phyloP scores from a whole-genome alignment of 2,888 invertebrate genomes.

The Melinaea menophilus region DNA sequence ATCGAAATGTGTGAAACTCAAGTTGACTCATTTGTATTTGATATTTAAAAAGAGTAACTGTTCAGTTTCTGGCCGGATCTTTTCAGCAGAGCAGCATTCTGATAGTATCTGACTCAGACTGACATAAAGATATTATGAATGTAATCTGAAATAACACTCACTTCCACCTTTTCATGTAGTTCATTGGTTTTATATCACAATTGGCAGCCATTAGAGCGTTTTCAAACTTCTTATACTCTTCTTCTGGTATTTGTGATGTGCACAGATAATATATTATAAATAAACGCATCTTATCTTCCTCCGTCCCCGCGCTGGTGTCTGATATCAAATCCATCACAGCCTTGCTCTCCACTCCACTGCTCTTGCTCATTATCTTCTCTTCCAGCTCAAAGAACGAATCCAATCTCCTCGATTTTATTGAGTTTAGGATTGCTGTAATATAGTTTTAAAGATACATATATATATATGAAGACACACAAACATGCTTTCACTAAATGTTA shows the following conservation, averaged over 20 bases:
- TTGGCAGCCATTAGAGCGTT: slow-evolving; percentile 87
- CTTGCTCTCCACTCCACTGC: slow-evolving; percentile 84
- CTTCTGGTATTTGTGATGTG: slow-evolving; percentile 85
- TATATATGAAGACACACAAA: not conserved
- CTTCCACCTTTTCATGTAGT: slow-evolving; percentile 97
- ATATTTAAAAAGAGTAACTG: not conserved
- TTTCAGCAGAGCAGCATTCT: not conserved
- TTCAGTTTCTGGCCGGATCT: not conserved
- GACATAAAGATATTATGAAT: not conserved
- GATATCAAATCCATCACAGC: slow-evolving; percentile 91
- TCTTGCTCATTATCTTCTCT: slow-evolving; percentile 97
- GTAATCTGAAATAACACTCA: slow-evolving; percentile 56
- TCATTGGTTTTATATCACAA: slow-evolving; percentile 90
- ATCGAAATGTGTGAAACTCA: too few species aligned
- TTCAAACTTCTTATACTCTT: slow-evolving; percentile 90
- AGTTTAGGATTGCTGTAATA: slow-evolving; percentile 83
- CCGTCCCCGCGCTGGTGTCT: slow-evolving; percentile 91
- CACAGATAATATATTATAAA: slow-evolving; percentile 96
- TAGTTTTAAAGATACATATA: not conserved
- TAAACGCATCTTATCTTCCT: slow-evolving; percentile 94
- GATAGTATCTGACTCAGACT: not conserved
- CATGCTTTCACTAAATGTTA: not conserved
- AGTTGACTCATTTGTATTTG: too few species aligned
- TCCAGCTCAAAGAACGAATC: slow-evolving; percentile 98
- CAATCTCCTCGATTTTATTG: slow-evolving; percentile 91